A percentile compares a stretch with the other conserved stretches of the same genome.
Evolutionary conservation across 37 sponge, comb jelly and placozoan genomes (phyloP).

Genomic region (Trichoplax adhaerens): DNA sequence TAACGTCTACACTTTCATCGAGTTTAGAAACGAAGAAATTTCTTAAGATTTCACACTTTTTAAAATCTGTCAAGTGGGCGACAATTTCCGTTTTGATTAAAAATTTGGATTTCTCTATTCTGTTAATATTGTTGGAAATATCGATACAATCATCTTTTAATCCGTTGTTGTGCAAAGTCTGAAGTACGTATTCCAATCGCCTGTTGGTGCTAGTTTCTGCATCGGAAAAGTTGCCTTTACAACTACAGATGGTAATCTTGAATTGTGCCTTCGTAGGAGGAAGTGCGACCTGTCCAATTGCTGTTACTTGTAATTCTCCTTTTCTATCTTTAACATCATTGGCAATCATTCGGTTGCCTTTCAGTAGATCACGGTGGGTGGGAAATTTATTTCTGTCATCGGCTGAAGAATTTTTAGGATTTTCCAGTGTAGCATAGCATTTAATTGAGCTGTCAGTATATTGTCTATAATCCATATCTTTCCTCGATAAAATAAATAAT

Average conservation of each 20-base stretch:
- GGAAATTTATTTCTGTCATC: too few relatives aligned
- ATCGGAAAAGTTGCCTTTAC: slow-evolving; percentile 28
- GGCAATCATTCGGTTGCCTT: too few relatives aligned
- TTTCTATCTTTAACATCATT: too few relatives aligned
- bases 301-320: too few relatives aligned
- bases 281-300: too few relatives aligned
- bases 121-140: slow-evolving; percentile 16
- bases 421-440: too few relatives aligned
- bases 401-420: too few relatives aligned
- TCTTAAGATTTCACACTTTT: slow-evolving; percentile 18
- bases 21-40: slow-evolving; percentile 46
- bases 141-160: slow-evolving; percentile 12
- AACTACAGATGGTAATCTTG: slow-evolving; percentile 17
- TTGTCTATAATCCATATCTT: too few relatives aligned
- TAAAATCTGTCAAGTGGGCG: slow-evolving; percentile 4
- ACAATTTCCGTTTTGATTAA: slow-evolving; percentile 17
- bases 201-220: slow-evolving; percentile 44
- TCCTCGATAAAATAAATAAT: too few relatives aligned
- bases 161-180: slow-evolving; percentile 34
- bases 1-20: slow-evolving; percentile 25
- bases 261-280: background rate
- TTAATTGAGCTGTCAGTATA: too few relatives aligned
- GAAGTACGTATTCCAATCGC: slow-evolving; percentile 37
- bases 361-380: too few relatives aligned
- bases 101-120: slow-evolving; percentile 5